Evolutionary conservation across 2,113 vertebrate genomes (phyloP).

Genomic region (Sprattus sprattus): DNA sequence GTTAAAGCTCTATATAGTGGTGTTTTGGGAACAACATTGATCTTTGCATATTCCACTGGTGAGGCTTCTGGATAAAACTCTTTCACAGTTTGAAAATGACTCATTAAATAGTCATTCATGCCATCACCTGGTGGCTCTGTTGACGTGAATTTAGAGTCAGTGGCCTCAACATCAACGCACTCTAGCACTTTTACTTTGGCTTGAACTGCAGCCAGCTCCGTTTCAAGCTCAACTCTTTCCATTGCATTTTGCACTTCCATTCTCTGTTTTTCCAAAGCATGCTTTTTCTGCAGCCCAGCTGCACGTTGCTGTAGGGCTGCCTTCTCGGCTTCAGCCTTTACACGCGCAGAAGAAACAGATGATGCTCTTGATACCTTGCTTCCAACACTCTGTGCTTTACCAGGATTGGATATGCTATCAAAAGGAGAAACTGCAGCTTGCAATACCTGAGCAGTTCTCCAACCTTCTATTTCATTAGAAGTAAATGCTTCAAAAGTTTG

Average conservation of each 20-base stretch:
- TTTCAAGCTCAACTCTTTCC: slow-evolving; percentile 30
- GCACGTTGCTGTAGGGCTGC: too few species aligned
- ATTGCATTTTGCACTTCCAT: slow-evolving; percentile 21
- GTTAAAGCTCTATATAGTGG: slow-evolving; percentile 6
- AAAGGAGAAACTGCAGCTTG: background rate
- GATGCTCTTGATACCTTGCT: too few species aligned
- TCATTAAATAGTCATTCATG: slow-evolving; percentile 20
- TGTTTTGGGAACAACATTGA: slow-evolving; percentile 1
- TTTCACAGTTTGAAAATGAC: background rate
- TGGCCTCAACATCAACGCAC: background rate
- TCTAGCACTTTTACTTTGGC: background rate
- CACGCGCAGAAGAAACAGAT: too few species aligned
- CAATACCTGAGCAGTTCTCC: slow-evolving; percentile 11
- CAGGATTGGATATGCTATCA: background rate
- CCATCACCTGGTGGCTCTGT: slow-evolving; percentile 8
- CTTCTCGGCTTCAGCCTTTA: too few species aligned
- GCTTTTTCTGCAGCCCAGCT: too few species aligned
- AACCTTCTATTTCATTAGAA: slow-evolving; percentile 6
- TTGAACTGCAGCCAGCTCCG: slow-evolving; percentile 15
- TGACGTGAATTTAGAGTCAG: background rate
- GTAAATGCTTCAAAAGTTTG: slow-evolving; percentile 25
- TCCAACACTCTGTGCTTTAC: background rate
- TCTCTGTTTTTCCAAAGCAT: background rate
- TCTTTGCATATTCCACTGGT: background rate
- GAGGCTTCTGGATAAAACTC: background rate